Evolutionary conservation across 2,797 vertebrate species (phyloP), one percentile per base, ranked within the genome.

Genomic region (Hoplostethus mediterraneus): DNA sequence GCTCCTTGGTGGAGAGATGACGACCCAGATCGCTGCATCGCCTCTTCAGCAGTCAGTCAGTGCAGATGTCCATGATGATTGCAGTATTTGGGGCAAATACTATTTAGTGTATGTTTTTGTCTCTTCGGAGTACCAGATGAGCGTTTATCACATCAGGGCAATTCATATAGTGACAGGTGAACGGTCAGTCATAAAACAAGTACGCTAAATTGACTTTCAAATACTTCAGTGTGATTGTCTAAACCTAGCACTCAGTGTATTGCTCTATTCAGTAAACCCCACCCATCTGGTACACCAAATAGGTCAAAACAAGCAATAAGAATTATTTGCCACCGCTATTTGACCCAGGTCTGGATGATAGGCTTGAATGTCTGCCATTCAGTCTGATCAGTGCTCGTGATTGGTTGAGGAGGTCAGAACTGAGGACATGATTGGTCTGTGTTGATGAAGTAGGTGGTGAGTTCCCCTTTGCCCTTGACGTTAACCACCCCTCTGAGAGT

Each of bases 401-500:
- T 14, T 49, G 33, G 14, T 25, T 5, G 9, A 1, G 31, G 16
- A 8, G 62, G 47, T 83, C 67, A 81, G 84, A 86, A 82, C 44
- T 55, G 76, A 17, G 78, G 80, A 40, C 72, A 70, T 2, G 53
- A 64, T 0, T 86, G 83, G 52, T 97, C 95, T 0, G 92, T 95
- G 80, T 95, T 94, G 42, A 98, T 90, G 51, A 96, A 98, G 78
- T 95, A 97, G 5, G 97, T 98, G 63, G 93, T 95, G 42, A 98
- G 95, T 45, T 97, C 89, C 14, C 97, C 97, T 93, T 98, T 98
- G 64, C 97, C 97, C 78, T 98, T 98, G 40, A 98, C 97, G 10
- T 93, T 94, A 85, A 98, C 86, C 1, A 94, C 73, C 8, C 97
- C 97, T 63, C 97, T 88, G 55, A 92, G 92, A 2, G 95, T 95